Evolutionary conservation across 2,113 vertebrate genomes (phyloP), one percentile per base, ranked within the genome.

Genomic region (Dipodomys ordii): DNA sequence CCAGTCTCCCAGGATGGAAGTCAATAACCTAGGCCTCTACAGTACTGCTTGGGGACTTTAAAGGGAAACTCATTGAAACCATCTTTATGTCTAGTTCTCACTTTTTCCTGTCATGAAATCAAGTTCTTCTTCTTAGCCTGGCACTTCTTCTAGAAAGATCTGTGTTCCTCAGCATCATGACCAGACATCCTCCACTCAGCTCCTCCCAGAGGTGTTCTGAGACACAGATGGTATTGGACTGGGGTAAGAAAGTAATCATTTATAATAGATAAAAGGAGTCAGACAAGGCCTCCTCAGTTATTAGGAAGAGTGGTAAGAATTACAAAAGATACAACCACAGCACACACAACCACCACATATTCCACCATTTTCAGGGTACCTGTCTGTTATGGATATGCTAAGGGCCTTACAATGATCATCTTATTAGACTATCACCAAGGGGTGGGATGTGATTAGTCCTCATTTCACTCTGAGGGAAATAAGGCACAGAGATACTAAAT

Each of bases 381-480:
- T 79, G 16, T 9, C 6, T 79, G 16, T 9, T 64, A 64, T 16
- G 49, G 28, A 30, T 64, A 20, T 25, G 0, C 71, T 46, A 60
- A 13, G 1, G 8, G 3, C 44, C 83, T 80, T 57, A n/a, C 19
- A 88, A 27, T 68, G 62, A 72, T 62, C 10, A 25, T 46, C 46
- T 77, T 35, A 62, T 84, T 83, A 57, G 28, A 57, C n/a, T 20
- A 22, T 83, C 27, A 82, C 25, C 8, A 19, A 2, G 57, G 39
- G 68, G 30, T 53, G 32, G 7, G 10, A 0, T 16, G 53, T 64
- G 71, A n/a, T 46, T 74, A 91, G 39, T 39, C 7, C 2, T 68
- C 77, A 74, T 90, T 88, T 69, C 49, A 71, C 76, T 68, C 64
- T 9, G 4, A 88, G 35, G 49, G 84, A 90, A 83, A 73, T 44